Base-by-base conservation (phyloP, 2,113 vertebrate species). In the Meleagris gallopavo region DNA sequence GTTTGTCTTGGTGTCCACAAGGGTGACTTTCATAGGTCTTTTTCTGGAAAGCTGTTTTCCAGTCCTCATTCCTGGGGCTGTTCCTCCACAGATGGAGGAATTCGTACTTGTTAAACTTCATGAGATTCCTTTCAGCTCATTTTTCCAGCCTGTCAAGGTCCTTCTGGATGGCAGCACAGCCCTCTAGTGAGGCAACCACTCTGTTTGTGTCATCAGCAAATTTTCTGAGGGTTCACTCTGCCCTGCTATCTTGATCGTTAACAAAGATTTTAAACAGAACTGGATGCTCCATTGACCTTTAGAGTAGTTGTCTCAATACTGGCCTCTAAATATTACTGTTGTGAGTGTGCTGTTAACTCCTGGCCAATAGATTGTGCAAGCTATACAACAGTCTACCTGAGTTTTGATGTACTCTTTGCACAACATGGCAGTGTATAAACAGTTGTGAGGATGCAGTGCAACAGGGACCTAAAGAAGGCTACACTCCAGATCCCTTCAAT, bases 301-400 rank as follows among this genome's bases (percentile, higher is more conserved):
- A 61, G 13, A 8, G 19, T 66, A 40, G 65, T 36, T 22, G 0
- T 1, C 10, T 69, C 29, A 12, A 29, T 67, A 73, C 13, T 0
- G 0, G 25, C 48, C 34, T 79, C 46, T 66, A 83, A 24, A 60
- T 54, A 54, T 20, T 30, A 24, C 57, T 71, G 11, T 19, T 54
- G 38, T 17, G 64, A 60, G 52, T 4, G 11, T 24, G 7, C 25
- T 55, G 45, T 43, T 86, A 45, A 62, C 45, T 71, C 65, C 61
- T 69, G 54, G 38, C 20, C 43, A 60, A 34, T 12, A 34, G 4
- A 9, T 7, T 55, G 30, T 50, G 21, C 22, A 91, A n/a, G 11
- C 22, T 74, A 16, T 75, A 52, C 38, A 88, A 71, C 18, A 21
- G 7, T 38, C 70, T 32, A n/a, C 24, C 57, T 45, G 27, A 66